These are phyloP conservation scores for Scortum barcoo DNA, from an alignment of 2,113 vertebrate species.

Conservation along the genomic window DNA sequence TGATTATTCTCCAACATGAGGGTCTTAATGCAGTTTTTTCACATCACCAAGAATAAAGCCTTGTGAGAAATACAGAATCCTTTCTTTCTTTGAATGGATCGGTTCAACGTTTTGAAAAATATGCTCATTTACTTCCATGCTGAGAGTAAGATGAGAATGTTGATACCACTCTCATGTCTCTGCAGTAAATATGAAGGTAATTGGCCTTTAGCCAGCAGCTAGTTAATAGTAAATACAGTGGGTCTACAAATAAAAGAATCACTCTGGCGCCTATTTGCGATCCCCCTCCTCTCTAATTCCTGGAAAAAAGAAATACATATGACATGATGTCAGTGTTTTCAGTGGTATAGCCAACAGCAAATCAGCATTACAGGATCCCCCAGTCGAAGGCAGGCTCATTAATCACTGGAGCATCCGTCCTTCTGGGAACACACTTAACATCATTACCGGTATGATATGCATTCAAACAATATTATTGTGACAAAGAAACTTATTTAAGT, in stretches of 20 bases:
- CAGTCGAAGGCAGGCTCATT: not conserved
- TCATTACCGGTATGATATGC: slow-evolving; percentile 7
- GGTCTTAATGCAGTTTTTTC: not conserved
- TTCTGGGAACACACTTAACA: slow-evolving; percentile 5
- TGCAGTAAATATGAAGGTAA: too few relatives aligned
- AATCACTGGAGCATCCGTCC: not conserved
- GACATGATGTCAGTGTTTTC: not conserved
- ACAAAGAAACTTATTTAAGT: slow-evolving; percentile 1
- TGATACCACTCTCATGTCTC: not conserved
- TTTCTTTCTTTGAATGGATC: not conserved
- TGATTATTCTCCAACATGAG: not conserved
- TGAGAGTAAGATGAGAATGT: not conserved
- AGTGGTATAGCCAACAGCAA: not conserved
- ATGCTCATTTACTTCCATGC: not conserved
- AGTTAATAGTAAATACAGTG: not conserved
- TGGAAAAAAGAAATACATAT: not conserved
- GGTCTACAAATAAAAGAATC: not conserved
- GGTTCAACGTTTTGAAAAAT: not conserved
- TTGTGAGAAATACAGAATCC: not conserved
- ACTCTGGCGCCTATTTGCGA: not conserved
- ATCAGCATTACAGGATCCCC: not conserved
- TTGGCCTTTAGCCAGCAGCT: not conserved
- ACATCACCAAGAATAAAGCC: too few relatives aligned
- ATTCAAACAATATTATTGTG: slow-evolving; percentile 23
- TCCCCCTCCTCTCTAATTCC: not conserved